A percentile compares a stretch with the other conserved stretches of the same genome.
Conservation (phyloP, 2,797 vertebrate species). For the Lagocephalus sceleratus region DNA sequence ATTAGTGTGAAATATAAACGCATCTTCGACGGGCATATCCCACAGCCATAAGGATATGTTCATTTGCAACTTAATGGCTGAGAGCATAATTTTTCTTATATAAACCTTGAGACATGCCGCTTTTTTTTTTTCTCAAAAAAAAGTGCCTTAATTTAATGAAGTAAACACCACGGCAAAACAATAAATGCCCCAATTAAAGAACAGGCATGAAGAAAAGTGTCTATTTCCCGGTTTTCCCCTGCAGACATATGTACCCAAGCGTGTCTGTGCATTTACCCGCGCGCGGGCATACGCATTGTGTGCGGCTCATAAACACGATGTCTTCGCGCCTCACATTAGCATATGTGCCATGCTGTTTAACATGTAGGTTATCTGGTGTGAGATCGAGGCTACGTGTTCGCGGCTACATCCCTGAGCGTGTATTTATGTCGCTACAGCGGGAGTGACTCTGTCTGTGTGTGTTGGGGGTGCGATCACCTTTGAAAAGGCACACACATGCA, state of each 20-base stretch:
- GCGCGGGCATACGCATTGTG: constrained; percentile 68
- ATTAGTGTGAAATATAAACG: constrained; percentile 78
- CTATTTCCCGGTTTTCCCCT: constrained; percentile 71
- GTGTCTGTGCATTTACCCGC: constrained; percentile 71
- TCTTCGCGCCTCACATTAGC: constrained; percentile 62
- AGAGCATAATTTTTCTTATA: constrained; percentile 73
- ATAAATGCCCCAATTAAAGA: constrained; percentile 82
- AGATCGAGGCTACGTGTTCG: constrained; percentile 64
- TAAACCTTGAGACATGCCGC: constrained; percentile 76
- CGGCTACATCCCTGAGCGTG: constrained; percentile 19
- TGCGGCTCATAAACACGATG: constrained; percentile 67
- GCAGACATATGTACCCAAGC: constrained; percentile 73
- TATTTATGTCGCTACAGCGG: constrained; percentile 5
- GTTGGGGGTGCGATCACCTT: constrained; percentile 2
- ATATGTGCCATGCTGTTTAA: constrained; percentile 64
- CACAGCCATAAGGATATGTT: constrained; percentile 76
- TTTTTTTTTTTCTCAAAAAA: constrained; percentile 50
- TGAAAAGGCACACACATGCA: not conserved
- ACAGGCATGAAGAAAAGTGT: constrained; percentile 77
- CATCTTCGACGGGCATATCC: constrained; percentile 73
- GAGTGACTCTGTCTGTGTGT: constrained; percentile 9
- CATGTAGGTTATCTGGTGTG: constrained; percentile 72
- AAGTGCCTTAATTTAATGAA: constrained; percentile 75
- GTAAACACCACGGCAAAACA: constrained; percentile 76
- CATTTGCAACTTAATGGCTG: constrained; percentile 75